These are phyloP conservation scores for Ammospiza maritima DNA, from an alignment of 2,797 vertebrate genomes.

Conservation along the genomic window DNA sequence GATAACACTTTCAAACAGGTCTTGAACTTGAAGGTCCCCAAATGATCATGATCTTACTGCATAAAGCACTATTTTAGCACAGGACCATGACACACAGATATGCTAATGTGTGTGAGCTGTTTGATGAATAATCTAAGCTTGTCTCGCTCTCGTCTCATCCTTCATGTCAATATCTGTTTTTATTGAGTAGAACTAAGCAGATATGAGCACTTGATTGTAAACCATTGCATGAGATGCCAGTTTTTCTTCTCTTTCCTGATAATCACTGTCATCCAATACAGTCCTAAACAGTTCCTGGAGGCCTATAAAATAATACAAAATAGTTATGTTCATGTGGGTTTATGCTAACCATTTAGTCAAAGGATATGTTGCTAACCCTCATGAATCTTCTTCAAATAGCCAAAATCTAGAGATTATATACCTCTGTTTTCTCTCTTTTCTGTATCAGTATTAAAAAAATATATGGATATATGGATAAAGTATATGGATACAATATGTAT, in stretches of 20 bases:
- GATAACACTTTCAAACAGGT: neutral
- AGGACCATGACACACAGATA: neutral
- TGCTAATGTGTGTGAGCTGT: neutral
- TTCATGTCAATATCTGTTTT: neutral
- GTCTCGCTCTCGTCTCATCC: neutral
- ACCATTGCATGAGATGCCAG: neutral
- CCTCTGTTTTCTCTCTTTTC: neutral
- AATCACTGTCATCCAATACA: neutral
- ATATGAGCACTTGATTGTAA: neutral
- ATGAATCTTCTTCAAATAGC: neutral
- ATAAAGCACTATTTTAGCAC: neutral
- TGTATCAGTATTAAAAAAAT: neutral
- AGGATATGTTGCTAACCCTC: neutral
- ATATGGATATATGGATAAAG: neutral
- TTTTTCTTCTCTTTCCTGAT: neutral
- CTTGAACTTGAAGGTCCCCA: neutral
- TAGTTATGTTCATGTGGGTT: neutral
- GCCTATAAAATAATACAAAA: neutral
- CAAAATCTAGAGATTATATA: neutral
- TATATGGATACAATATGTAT: no score
- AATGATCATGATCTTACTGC: neutral
- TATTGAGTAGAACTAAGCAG: neutral
- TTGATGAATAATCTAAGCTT: neutral
- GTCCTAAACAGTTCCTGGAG: neutral
- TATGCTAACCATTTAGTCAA: neutral